Conservation (phyloP, 53 echinoderm and acorn worm species). For the Holothuria leucospilota region DNA sequence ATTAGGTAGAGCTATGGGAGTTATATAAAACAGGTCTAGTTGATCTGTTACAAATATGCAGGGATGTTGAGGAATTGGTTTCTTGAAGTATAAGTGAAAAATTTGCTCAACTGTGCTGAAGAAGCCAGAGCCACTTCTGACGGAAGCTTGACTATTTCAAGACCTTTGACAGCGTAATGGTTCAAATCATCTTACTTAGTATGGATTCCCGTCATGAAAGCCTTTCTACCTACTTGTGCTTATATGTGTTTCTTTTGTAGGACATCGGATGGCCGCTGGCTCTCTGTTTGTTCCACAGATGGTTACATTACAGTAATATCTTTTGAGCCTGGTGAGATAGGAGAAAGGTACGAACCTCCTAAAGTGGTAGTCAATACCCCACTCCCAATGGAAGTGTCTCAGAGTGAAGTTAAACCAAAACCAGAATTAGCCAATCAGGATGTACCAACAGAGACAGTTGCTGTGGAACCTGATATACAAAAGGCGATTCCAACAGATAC, state of each 20-base stretch:
- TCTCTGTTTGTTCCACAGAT: conserved; percentile 87
- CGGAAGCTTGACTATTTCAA: no score
- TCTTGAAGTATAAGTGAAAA: no score
- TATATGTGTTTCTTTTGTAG: conserved; percentile 38
- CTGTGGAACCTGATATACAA: not conserved
- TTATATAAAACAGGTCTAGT: no score
- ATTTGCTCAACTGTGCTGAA: no score
- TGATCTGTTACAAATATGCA: no score
- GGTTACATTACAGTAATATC: conserved; percentile 87
- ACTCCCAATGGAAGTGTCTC: not conserved
- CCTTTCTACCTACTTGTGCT: no score
- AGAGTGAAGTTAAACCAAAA: not conserved
- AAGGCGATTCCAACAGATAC: not conserved
- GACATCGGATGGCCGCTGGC: conserved; percentile 77
- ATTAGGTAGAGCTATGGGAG: no score
- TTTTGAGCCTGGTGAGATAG: conserved; percentile 88
- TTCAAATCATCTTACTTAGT: no score
- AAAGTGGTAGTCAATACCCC: not conserved
- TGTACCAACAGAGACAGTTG: not conserved
- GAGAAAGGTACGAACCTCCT: conserved; percentile 66
- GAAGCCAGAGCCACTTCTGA: no score
- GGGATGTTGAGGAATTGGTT: no score
- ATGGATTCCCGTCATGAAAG: no score
- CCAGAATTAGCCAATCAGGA: conserved; percentile 3
- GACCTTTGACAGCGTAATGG: no score